A percentile compares a stretch with the other conserved stretches of the same genome.
phyloP scores from a whole-genome alignment of 2,113 vertebrate species.

The Indicator indicator region DNA sequence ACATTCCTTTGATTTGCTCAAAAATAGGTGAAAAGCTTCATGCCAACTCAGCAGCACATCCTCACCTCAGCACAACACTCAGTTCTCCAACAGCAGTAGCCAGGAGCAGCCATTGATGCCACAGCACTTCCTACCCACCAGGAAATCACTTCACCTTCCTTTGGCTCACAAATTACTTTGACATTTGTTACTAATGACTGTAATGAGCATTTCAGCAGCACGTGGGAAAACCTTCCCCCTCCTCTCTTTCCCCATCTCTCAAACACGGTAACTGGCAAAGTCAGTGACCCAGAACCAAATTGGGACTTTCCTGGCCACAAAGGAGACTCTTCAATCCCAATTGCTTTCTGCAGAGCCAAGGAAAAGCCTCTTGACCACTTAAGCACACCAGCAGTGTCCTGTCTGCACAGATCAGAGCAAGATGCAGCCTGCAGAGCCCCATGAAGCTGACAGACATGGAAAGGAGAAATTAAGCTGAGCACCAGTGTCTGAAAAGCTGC shows the following conservation, averaged over 20 bases:
- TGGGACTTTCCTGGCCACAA: constrained; percentile 1
- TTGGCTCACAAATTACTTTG: background rate
- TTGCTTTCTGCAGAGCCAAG: background rate
- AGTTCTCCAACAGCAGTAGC: background rate
- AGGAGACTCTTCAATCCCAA: constrained; percentile 26
- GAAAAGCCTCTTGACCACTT: constrained; percentile 10
- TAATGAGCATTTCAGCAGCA: background rate
- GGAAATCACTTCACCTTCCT: background rate
- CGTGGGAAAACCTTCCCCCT: background rate
- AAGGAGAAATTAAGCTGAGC: background rate
- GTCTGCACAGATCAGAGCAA: background rate
- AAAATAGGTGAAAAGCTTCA: background rate
- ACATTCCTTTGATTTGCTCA: background rate
- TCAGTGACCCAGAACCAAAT: background rate
- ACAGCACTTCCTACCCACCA: background rate
- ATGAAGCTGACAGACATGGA: background rate
- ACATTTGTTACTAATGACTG: background rate
- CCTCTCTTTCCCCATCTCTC: background rate
- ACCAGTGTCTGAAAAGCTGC: background rate
- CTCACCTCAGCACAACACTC: accelerated
- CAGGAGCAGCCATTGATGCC: background rate
- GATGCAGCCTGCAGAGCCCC: background rate
- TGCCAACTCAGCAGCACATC: background rate
- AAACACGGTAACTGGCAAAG: background rate
- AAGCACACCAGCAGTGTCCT: background rate